phyloP scores from a whole-genome alignment of 2,888 invertebrate species.

The Antheraea assamensis region DNA sequence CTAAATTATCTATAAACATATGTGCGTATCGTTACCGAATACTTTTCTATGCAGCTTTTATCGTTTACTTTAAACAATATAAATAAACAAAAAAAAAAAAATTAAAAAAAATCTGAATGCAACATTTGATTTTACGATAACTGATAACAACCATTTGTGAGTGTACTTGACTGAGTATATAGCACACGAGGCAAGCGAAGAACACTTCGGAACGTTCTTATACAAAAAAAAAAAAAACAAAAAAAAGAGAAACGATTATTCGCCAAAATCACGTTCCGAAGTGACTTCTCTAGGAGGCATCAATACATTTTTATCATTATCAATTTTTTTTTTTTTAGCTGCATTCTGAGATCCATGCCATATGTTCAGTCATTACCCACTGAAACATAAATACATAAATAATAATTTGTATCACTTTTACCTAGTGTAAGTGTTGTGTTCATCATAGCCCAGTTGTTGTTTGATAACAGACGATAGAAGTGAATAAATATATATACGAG shows the following conservation, averaged over 20 bases:
- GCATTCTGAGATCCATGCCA: constrained; percentile 82
- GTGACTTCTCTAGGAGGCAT: constrained; percentile 50
- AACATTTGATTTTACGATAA: constrained; percentile 73
- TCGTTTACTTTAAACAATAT: constrained; percentile 57
- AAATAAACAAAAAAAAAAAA: constrained; percentile 61
- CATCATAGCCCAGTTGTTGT: constrained; percentile 75
- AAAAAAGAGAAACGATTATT: constrained; percentile 34
- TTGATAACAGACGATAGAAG: constrained; percentile 53
- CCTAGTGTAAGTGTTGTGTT: constrained; percentile 65
- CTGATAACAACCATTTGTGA: constrained; percentile 77
- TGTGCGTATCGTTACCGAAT: constrained; percentile 78
- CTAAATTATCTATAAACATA: constrained; percentile 56
- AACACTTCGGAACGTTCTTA: constrained; percentile 43
- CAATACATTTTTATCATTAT: constrained; percentile 48
- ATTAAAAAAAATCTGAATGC: constrained; percentile 74
- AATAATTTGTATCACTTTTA: constrained; percentile 63
- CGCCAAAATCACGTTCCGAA: constrained; percentile 39
- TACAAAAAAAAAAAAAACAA: constrained; percentile 22
- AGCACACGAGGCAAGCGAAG: constrained; percentile 65
- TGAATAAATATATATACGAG: constrained; percentile 46
- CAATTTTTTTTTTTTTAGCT: too few relatives aligned
- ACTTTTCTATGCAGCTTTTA: constrained; percentile 70
- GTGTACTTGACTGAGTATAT: constrained; percentile 71
- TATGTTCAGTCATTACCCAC: constrained; percentile 77
- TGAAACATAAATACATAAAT: constrained; percentile 72